phyloP scores from a whole-genome alignment of 1,140 invertebrate genomes.

The Chironomus striatipennis region DNA sequence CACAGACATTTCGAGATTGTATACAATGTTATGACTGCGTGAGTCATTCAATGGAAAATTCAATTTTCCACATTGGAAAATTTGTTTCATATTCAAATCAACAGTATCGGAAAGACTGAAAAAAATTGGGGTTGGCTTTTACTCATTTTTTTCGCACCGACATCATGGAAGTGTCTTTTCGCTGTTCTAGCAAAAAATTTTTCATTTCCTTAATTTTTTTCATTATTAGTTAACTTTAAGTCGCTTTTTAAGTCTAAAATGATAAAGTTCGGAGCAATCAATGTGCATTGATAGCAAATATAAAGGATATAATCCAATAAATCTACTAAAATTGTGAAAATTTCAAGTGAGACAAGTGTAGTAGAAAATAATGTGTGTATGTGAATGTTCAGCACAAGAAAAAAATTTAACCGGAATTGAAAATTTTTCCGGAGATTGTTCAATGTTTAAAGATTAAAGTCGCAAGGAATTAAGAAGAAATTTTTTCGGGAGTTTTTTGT shows the following conservation, averaged over 20 bases:
- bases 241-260: background rate
- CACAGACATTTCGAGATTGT: too few species aligned
- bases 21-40: background rate
- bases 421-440: background rate
- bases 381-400: background rate
- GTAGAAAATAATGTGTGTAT: background rate
- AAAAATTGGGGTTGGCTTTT: background rate
- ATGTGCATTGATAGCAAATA: background rate
- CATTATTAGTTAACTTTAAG: background rate
- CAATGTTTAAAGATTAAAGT: background rate
- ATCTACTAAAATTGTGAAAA: background rate
- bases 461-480: background rate
- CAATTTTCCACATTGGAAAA: background rate
- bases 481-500: background rate
- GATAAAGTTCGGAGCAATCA: background rate
- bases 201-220: constrained; percentile 1
- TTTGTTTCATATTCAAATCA: background rate
- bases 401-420: background rate
- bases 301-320: background rate
- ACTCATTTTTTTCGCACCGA: constrained; percentile 1
- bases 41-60: background rate
- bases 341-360: background rate
- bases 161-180: constrained; percentile 21
- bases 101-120: background rate
- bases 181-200: background rate